A percentile compares a stretch with the other conserved stretches of the same genome.
Conservation (phyloP, 2,888 invertebrate genomes). For the Capitulum mitella region DNA sequence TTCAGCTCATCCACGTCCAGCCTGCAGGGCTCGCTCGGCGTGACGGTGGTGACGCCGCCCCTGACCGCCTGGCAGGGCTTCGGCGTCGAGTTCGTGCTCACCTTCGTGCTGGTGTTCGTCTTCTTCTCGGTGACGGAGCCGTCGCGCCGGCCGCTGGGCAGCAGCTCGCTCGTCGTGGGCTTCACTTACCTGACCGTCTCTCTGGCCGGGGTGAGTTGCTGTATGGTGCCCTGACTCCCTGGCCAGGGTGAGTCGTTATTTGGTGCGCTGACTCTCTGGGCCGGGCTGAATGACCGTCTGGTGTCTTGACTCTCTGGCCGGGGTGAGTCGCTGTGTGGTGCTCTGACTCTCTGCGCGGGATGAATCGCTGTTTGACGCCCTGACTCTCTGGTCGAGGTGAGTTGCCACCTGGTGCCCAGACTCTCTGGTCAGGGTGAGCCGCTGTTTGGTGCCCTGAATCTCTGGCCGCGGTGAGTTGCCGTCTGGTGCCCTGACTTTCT, state of each 20-base stretch:
- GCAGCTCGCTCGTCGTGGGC: conserved; percentile 39
- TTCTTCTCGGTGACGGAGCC: conserved; percentile 59
- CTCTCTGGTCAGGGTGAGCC: conserved; percentile 39
- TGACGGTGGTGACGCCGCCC: conserved; percentile 56
- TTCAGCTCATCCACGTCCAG: conserved; percentile 15
- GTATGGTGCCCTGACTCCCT: too few species aligned
- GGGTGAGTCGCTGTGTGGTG: conserved; percentile 38
- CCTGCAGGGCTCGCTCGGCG: conserved; percentile 51
- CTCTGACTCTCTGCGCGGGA: too few species aligned
- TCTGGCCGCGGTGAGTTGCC: too few species aligned
- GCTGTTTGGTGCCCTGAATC: too few species aligned
- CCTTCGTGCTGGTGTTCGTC: conserved; percentile 77
- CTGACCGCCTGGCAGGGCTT: conserved; percentile 68
- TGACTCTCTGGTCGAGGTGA: too few species aligned
- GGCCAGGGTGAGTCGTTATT: too few species aligned
- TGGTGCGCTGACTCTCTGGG: too few species aligned
- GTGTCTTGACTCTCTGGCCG: conserved; percentile 39
- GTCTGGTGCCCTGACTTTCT: too few species aligned
- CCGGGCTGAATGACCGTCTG: too few species aligned
- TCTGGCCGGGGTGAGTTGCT: conserved; percentile 38
- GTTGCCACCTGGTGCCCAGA: too few species aligned
- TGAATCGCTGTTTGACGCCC: too few species aligned
- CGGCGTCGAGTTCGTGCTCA: conserved; percentile 73
- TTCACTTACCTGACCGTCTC: conserved; percentile 40
- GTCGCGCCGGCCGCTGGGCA: conserved; percentile 38